phyloP scores from a whole-genome alignment of 64 coral and sea anemone genomes.

The Pocillopora damicornis region DNA sequence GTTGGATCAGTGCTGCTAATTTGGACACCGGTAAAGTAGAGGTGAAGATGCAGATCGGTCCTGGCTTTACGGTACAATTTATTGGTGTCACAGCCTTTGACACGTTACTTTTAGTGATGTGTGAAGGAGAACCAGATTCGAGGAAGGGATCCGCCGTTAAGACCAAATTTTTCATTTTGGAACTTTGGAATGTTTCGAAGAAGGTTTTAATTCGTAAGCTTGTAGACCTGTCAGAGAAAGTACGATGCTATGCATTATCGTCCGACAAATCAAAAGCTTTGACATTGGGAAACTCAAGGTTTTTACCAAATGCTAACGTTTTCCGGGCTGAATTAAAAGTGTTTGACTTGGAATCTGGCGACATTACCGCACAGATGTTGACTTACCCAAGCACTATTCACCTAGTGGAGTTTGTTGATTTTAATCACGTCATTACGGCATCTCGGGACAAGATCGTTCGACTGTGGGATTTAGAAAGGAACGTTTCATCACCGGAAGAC shows the following conservation, averaged over 20 bases:
- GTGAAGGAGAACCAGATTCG: slow-evolving; percentile 4
- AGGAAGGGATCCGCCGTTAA: slow-evolving; percentile 38
- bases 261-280: slow-evolving; percentile 55
- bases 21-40: neutral
- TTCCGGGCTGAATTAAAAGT: slow-evolving; percentile 56
- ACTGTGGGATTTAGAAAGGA: slow-evolving; percentile 73
- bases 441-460: slow-evolving; percentile 75
- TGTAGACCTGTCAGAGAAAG: slow-evolving; percentile 22
- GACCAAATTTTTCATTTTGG: slow-evolving; percentile 34
- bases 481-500: neutral
- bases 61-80: slow-evolving; percentile 24
- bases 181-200: slow-evolving; percentile 52
- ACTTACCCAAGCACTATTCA: slow-evolving; percentile 74
- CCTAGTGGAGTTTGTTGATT: slow-evolving; percentile 57
- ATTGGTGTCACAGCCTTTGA: slow-evolving; percentile 33
- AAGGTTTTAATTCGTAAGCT: slow-evolving; percentile 31
- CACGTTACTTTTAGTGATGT: slow-evolving; percentile 34
- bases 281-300: slow-evolving; percentile 30
- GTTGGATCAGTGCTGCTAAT: slow-evolving; percentile 14
- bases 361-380: slow-evolving; percentile 25
- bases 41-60: neutral
- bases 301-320: slow-evolving; percentile 45
- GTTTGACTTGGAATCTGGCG: slow-evolving; percentile 37
- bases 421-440: slow-evolving; percentile 62
- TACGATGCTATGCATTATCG: slow-evolving; percentile 71